Evolutionary conservation across 2,888 invertebrate species (phyloP).

Genomic region (Muscina levida): DNA sequence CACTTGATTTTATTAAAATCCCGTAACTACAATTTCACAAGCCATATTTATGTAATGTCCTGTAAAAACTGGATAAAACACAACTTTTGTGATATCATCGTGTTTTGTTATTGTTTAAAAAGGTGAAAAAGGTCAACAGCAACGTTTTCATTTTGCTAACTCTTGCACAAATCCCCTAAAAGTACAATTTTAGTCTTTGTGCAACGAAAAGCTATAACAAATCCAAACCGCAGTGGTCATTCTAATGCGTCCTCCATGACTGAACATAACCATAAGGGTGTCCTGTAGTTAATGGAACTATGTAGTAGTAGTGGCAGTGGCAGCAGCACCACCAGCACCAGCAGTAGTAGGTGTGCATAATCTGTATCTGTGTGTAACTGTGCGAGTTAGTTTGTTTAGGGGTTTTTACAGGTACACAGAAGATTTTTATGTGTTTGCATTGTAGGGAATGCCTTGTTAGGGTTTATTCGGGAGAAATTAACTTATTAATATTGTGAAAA

Average conservation of each 20-base stretch:
- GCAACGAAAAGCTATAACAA: background rate
- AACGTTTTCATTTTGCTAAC: background rate
- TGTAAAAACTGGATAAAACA: background rate
- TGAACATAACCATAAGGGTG: too few species aligned
- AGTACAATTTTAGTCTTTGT: constrained; percentile 21
- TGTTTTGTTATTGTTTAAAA: constrained; percentile 27
- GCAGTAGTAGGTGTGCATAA: background rate
- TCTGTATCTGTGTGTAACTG: background rate
- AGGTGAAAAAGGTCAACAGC: constrained; percentile 20
- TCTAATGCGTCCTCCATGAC: too few species aligned
- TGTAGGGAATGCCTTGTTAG: too few species aligned
- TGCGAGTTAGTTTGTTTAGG: constrained; percentile 14
- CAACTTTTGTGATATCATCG: constrained; percentile 21
- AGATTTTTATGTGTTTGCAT: too few species aligned
- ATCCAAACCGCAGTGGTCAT: too few species aligned
- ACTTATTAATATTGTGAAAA: too few species aligned
- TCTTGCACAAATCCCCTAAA: constrained; percentile 2
- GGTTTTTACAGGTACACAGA: too few species aligned
- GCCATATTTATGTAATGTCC: constrained; percentile 24
- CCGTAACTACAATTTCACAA: constrained; percentile 4
- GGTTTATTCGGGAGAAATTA: too few species aligned
- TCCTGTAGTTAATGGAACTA: too few species aligned
- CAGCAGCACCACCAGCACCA: too few species aligned
- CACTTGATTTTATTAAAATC: constrained; percentile 1
- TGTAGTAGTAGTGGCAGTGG: too few species aligned